Conservation (phyloP, 2,888 invertebrate genomes). For the Meteorus cinctellus region DNA sequence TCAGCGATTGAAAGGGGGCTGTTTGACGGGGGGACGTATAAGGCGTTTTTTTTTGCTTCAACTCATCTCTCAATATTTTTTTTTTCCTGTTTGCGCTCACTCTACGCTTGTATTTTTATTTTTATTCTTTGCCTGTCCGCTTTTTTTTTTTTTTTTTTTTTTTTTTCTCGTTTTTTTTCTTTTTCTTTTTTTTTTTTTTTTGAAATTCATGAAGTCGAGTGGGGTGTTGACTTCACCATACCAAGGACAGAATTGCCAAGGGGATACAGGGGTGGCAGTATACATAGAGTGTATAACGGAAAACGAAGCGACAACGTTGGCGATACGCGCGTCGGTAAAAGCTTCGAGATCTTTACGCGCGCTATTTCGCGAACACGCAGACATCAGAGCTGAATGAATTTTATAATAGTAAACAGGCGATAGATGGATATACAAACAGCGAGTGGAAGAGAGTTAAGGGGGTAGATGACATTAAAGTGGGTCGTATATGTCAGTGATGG, state of each 20-base stretch:
- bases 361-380: constrained; percentile 12
- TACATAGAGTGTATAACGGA: constrained; percentile 1
- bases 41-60: background rate
- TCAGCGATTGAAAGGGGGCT: background rate
- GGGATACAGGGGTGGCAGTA: constrained; percentile 36
- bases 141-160: constrained; percentile 9
- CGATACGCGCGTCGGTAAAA: constrained; percentile 35
- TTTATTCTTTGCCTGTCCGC: background rate
- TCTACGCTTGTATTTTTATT: background rate
- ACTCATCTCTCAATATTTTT: background rate
- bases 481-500: background rate
- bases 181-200: constrained; percentile 26
- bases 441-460: background rate
- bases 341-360: constrained; percentile 40
- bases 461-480: background rate
- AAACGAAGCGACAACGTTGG: constrained; percentile 9
- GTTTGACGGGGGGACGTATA: background rate
- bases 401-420: constrained; percentile 47
- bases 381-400: constrained; percentile 44
- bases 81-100: background rate
- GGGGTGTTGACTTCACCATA: constrained; percentile 51
- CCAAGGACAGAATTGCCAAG: constrained; percentile 49
- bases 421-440: background rate
- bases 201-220: constrained; percentile 55
- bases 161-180: no score